Conservation (phyloP, 2,888 invertebrate species). For the Eupeodes luniger region DNA sequence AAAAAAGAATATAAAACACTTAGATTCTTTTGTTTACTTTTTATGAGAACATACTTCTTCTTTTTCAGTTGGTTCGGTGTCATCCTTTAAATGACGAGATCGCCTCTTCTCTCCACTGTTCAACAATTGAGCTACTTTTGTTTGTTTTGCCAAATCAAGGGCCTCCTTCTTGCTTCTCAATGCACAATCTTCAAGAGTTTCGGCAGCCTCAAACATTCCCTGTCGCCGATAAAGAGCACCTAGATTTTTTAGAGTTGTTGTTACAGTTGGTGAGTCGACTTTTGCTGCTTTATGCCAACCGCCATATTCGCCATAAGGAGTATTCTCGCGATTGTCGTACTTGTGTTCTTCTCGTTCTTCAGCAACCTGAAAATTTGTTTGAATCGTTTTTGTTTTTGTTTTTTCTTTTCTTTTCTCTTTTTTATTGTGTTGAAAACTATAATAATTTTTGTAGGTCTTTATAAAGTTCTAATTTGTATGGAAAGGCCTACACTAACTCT, state of each 20-base stretch:
- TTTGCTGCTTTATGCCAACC: constrained; percentile 99
- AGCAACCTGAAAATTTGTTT: constrained; percentile 93
- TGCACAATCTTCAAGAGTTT: constrained; percentile 99
- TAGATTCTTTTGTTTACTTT: not conserved
- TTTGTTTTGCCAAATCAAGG: constrained; percentile 96
- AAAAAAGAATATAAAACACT: not conserved
- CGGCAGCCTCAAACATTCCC: constrained; percentile 99
- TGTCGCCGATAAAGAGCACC: constrained; percentile 99
- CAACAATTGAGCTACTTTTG: constrained; percentile 91
- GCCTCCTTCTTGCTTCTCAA: constrained; percentile 98
- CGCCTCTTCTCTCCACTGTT: constrained; percentile 86
- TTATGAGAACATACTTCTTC: constrained; percentile 80
- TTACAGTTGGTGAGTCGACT: constrained; percentile 98
- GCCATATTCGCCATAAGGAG: constrained; percentile 94
- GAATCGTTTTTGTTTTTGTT: constrained; percentile 34
- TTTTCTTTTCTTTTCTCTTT: constrained; percentile 19
- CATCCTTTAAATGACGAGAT: constrained; percentile 85
- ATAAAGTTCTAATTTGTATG: not conserved
- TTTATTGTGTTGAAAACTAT: not conserved
- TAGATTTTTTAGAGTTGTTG: constrained; percentile 98
- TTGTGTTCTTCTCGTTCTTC: constrained; percentile 99
- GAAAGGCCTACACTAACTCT: not conserved
- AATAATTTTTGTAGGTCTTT: not conserved
- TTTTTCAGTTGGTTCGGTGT: constrained; percentile 80
- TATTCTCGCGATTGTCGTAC: constrained; percentile 93